Base-by-base conservation (phyloP, 1,140 invertebrate genomes). In the Heliconius nattereri region DNA sequence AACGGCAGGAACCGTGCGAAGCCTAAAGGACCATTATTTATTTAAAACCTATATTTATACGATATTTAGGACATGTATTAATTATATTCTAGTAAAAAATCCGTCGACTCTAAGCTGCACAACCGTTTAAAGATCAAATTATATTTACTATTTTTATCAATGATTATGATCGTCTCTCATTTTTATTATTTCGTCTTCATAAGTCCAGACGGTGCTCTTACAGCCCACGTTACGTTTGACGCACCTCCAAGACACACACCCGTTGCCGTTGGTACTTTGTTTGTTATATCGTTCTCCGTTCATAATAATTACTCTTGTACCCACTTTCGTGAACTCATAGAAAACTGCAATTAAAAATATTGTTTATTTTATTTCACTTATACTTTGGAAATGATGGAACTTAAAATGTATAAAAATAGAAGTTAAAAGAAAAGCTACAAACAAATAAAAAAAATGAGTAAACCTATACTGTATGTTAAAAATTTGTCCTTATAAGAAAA, bases 201-300 rank as follows among this genome's bases (percentile, higher is more conserved):
- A 32, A 2, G 83, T 86, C 73, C 60, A 83, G 1, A 81, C 73
- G 7, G 32, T 54, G 6, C 78, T 82, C 16, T 75, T 82, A 57
- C 85, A 86, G 3, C 85, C 85, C 3, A 19, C 16, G n/a, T 83
- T 84, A 49, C 79, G 81, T 57, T 85, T 85, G 35, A 76, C 78
- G 37, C 85, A 86, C 19, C 83, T 74, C 84, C 83, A 85, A 9
- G 45, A 75, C 35, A 73, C 70, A 20, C 49, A 72, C 3, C 60
- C 60, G 23, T 66, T 66, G 1, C 60, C 78, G 1, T 73, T 71
- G 5, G 23, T 23, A 7, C 20, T 29, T 7, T 76, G 77, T n/a
- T 76, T 78, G 26, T 80, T 79, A 57, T 77, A 84, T 3, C 83
- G 54, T 13, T 73, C 71, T 6, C 76, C 81, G 8, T 79, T 60